Base-by-base conservation (phyloP, 2,888 invertebrate species). In the Mythimna loreyi region DNA sequence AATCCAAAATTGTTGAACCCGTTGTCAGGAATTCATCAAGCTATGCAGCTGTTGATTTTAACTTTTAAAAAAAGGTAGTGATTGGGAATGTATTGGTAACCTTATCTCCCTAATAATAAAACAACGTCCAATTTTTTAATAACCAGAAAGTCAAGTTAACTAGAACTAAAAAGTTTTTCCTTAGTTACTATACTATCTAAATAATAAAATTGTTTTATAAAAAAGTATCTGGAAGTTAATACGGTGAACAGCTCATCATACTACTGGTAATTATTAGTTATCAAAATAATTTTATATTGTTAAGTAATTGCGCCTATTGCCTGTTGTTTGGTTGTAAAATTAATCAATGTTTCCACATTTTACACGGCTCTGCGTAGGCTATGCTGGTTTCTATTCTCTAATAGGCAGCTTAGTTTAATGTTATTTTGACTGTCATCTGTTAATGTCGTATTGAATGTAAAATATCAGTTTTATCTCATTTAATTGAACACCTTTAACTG, bases 291-390 rank as follows among this genome's bases (percentile, higher is more conserved):
- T 79, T 75, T 43, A 43, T 63, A 57, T 64, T 53, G 43, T 49
- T 47, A 19, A 30, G 50, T 50, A 62, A 59, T 74, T 28, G 47
- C 36, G 13, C 49, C 30, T 4, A n/a, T 52, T 47, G 23, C 11
- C n/a, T 57, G 61, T 71, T 43, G 52, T 52, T n/a, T 59, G 55
- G 16, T 80, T 59, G 36, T 75, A 66, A 78, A 73, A 78, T 77
- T 73, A 73, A 73, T 83, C 65, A 67, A 52, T 45, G 49, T 81
- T 79, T 70, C 80, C n/a, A 67, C 69, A 84, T 72, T 73, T n/a
- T 71, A 56, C 28, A 67, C 57, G 72, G 58, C 23, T 64, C 67
- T 74, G 66, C 45, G 79, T 72, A 63, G 59, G 61, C 49, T 40
- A 53, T 47, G 40, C 50, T 40, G 25, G 52, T 64, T 75, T 69